Base-by-base conservation (phyloP, 2,797 vertebrate species). In the Gymnocypris eckloni region DNA sequence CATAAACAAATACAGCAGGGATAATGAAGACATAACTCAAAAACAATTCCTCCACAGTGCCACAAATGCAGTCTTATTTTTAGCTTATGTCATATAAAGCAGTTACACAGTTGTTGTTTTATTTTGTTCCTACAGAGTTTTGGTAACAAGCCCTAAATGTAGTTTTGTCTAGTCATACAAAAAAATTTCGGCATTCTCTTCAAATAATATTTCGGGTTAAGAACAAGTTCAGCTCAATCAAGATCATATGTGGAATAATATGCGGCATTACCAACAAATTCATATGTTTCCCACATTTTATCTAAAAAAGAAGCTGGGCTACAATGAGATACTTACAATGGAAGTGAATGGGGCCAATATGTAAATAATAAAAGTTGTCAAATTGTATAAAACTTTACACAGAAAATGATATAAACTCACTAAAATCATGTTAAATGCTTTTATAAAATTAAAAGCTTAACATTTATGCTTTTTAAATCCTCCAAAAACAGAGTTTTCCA, bases 1-100 rank as follows among this genome's bases (percentile, higher is more conserved):
- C 52, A 73, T 73, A 82, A 72, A 45, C 52, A 73, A 73, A 52
- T 39, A 61, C 52, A 73, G 16, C 25, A 13, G 13, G 25, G 50
- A 73, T 33, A 73, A 82, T 61, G 41, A 48, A 61, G 81, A 82
- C 69, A 59, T 45, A 72, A 45, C 69, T 82, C 64, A 59, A 56
- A n/a, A 73, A 61, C 11, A 7, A 61, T 37, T 73, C 18, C 41
- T 48, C 41, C 41, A 50, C 20, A 50, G 69, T 72, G 69, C n/a
- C 52, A 82, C n/a, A 82, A 59, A 82, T 59, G 6, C 69, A 12
- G 20, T 25, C 1, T 41, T 59, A 45, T 72, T 79, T 66, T 28
- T 45, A 41, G 45, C 10, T 25, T n/a, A 48, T 52, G 61, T 69
- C 43, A 81, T 22, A 7, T 37, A 15, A 16, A 13, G 79, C 28